phyloP scores from a whole-genome alignment of 2,797 vertebrate genomes.

The Catostomus latipinnis region DNA sequence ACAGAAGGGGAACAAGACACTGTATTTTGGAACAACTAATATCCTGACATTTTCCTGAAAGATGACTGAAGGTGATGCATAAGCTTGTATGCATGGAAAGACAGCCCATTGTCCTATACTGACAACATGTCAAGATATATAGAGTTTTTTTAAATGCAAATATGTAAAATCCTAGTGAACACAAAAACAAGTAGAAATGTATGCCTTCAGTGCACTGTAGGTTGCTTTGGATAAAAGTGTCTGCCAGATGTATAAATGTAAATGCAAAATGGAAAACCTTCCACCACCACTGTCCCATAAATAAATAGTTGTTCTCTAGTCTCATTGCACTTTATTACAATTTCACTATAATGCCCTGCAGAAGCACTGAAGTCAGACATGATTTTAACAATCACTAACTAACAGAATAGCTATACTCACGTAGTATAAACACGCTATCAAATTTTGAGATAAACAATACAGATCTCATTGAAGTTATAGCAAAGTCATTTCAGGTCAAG shows the following conservation, averaged over 20 bases:
- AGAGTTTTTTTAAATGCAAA: slow-evolving; percentile 36
- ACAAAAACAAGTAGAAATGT: too few relatives aligned
- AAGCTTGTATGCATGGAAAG: slow-evolving; percentile 6
- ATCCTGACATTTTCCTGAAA: slow-evolving; percentile 25
- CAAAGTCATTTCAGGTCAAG: not conserved
- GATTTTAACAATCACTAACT: slow-evolving; percentile 6
- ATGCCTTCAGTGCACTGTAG: too few relatives aligned
- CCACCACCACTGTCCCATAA: not conserved
- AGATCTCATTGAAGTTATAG: not conserved
- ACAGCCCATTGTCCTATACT: not conserved
- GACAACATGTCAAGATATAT: slow-evolving; percentile 20
- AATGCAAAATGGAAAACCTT: slow-evolving; percentile 10
- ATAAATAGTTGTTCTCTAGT: not conserved
- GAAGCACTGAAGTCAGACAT: not conserved
- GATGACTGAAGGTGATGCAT: slow-evolving; percentile 10
- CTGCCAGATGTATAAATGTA: too few relatives aligned
- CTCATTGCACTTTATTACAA: slow-evolving; percentile 1
- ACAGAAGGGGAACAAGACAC: not conserved
- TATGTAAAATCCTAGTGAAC: slow-evolving; percentile 3
- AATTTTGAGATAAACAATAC: not conserved
- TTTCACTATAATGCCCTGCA: not conserved
- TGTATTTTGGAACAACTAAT: slow-evolving; percentile 2
- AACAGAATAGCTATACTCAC: slow-evolving; percentile 1
- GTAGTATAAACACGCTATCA: not conserved
- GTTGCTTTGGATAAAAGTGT: too few relatives aligned